Evolutionary conservation across 2,888 invertebrate species (phyloP).

Genomic region (Linnaemya tessellans): DNA sequence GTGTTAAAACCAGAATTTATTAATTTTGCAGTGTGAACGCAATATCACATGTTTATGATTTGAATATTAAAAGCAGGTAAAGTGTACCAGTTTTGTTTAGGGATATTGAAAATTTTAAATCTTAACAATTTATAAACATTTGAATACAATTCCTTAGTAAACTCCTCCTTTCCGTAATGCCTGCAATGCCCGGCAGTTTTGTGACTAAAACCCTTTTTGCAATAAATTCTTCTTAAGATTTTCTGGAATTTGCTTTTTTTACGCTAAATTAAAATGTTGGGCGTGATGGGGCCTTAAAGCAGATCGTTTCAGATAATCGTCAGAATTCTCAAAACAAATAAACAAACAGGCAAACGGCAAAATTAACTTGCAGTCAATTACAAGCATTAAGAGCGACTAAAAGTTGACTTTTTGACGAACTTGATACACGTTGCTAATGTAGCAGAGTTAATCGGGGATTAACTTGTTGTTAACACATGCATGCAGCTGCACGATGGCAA

Average conservation of each 20-base stretch:
- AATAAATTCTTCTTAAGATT: conserved; percentile 52
- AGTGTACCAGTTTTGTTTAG: conserved; percentile 49
- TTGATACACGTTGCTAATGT: conserved; percentile 2
- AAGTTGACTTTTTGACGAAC: conserved; percentile 58
- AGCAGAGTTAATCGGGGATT: conserved; percentile 78
- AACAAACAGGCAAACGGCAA: conserved; percentile 73
- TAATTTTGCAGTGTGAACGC: too few species aligned
- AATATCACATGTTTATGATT: too few species aligned
- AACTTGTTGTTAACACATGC: conserved; percentile 76
- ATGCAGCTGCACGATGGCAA: conserved; percentile 42
- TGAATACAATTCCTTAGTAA: conserved; percentile 19
- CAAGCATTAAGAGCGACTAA: conserved; percentile 54
- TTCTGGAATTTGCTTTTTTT: conserved; percentile 55
- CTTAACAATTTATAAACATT: conserved; percentile 59
- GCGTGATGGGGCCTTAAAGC: conserved; percentile 45
- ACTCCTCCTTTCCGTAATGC: conserved; percentile 10
- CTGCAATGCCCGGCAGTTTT: neutral
- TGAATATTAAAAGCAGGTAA: too few species aligned
- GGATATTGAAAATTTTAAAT: neutral
- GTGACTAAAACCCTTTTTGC: neutral
- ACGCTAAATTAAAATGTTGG: conserved; percentile 54
- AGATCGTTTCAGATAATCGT: conserved; percentile 66
- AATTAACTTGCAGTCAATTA: conserved; percentile 77
- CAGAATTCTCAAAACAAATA: conserved; percentile 80
- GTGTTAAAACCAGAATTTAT: too few species aligned